Evolutionary conservation across 2,888 invertebrate genomes (phyloP), one percentile per base, ranked within the genome.

Genomic region (Habrosyne pyritoides): DNA sequence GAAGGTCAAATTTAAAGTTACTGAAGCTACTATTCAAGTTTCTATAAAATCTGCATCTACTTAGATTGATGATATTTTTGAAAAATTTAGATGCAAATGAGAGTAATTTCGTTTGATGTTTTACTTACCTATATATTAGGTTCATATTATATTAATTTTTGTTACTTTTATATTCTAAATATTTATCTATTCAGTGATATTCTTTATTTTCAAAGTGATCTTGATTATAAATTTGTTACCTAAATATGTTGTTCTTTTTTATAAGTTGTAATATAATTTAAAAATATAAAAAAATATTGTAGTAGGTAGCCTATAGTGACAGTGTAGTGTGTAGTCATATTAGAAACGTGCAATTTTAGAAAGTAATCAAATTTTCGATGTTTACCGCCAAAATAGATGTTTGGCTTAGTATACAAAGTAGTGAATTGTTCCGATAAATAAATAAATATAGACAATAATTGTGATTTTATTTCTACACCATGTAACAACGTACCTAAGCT

Each of bases 301-400:
- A 58, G 55, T 65, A 67, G 57, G 18, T 67, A 55, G 59, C 69
- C n/a, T 67, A 63, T 68, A 73, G 59, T 71, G 69, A 69, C 67
- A 63, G 73, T 64, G 61, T 80, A 79, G 64, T 62, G 72, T 62
- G 49, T 74, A 77, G 74, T 72, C 66, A 28, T 28, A 70, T 66
- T 79, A 84, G 85, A 84, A 84, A 81, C 81, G 91, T 91, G 91
- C 91, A 91, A 91, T 91, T 83, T 89, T 90, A 91, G 89, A 67
- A 74, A 64, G 66, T 90, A 87, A 81, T 79, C 64, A 74, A 74
- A 73, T 77, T 77, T 81, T 77, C 80, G 73, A 83, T 81, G 79
- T 81, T 84, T 81, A 85, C 86, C 81, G 86, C 91, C 89, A 90
- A 87, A 87, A 84, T 75, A 71, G 69, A 60, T 79, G 76, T 83